Evolutionary conservation across 2,888 invertebrate genomes (phyloP), one percentile per base, ranked within the genome.

Genomic region (Caenorhabditis sp.): DNA sequence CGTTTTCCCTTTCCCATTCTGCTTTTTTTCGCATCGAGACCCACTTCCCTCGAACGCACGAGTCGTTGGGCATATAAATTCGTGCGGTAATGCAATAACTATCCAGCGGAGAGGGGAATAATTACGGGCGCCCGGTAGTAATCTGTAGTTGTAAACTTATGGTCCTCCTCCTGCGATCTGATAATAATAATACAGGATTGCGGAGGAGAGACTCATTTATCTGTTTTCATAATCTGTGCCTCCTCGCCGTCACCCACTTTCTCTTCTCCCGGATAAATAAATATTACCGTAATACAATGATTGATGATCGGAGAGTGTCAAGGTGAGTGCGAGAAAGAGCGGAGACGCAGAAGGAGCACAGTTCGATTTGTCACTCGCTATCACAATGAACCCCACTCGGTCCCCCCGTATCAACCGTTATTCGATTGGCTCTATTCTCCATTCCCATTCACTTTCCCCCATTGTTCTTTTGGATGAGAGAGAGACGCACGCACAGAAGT

Each of bases 241-340:
- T 22, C 53, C 39, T 45, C n/a, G n/a, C n/a, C n/a, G n/a, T n/a
- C n/a, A n/a, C n/a, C 39, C 39, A 52, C 55, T 56, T 46, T 66
- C 65, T 65, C 53, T 53, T 27, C 52, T 24, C 22, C 58, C 39
- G 70, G 70, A 70, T 70, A 59, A 70, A 70, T 70, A 70, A 70
- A 70, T 70, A 70, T 70, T 70, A 70, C 70, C 59, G 70, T 70
- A 70, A 59, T 24, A 59, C 35, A 39, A 58, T 59, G 70, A 70
- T 59, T 52, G 53, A 59, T 56, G 43, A 50, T 41, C 63, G 53
- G 43, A 39, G 56, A 59, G 70, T 70, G 59, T 70, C 70, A 70
- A 70, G 68, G 68, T 58, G 52, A 68, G 35, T 15, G 26, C n/a
- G 20, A 35, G 52, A 35, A 26, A 22, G 37, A 22, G 50, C 20